Conservation (phyloP, 2,113 vertebrate genomes). For the Periophthalmodon schlosseri region DNA sequence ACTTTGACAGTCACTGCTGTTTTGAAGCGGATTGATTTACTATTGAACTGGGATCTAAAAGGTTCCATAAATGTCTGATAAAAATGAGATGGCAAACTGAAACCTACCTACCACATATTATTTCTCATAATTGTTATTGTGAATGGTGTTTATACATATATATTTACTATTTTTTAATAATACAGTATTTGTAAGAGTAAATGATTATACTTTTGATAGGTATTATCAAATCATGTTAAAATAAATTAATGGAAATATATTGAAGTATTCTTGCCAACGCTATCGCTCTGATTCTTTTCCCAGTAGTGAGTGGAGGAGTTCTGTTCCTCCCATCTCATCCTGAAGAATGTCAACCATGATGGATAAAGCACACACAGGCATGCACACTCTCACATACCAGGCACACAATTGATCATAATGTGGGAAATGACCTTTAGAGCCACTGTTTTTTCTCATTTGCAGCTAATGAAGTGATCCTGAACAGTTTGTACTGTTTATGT, state of each 20-base stretch:
- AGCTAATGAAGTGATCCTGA: background rate
- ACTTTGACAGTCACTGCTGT: conserved; percentile 34
- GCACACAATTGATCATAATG: background rate
- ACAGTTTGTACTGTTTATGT: background rate
- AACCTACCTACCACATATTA: background rate
- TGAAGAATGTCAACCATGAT: conserved; percentile 50
- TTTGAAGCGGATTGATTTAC: conserved; percentile 53
- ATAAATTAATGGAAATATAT: background rate
- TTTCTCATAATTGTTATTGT: background rate
- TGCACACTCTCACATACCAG: conserved; percentile 10
- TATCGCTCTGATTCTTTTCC: conserved; percentile 39
- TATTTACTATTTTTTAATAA: background rate
- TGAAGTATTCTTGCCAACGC: conserved; percentile 19
- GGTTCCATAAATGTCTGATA: conserved; percentile 24
- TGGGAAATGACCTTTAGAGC: conserved; percentile 10
- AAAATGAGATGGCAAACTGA: conserved; percentile 23
- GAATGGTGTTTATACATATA: background rate
- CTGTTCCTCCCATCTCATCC: conserved; percentile 54
- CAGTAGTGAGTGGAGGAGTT: conserved; percentile 44
- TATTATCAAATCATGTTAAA: no score
- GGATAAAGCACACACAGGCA: conserved; percentile 47
- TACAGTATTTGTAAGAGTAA: no score
- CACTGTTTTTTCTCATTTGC: conserved; percentile 1
- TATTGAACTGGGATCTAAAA: conserved; percentile 19
- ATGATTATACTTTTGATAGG: no score